Evolutionary conservation across 2,797 vertebrate species (phyloP).

Genomic region (Xenentodon cancila): DNA sequence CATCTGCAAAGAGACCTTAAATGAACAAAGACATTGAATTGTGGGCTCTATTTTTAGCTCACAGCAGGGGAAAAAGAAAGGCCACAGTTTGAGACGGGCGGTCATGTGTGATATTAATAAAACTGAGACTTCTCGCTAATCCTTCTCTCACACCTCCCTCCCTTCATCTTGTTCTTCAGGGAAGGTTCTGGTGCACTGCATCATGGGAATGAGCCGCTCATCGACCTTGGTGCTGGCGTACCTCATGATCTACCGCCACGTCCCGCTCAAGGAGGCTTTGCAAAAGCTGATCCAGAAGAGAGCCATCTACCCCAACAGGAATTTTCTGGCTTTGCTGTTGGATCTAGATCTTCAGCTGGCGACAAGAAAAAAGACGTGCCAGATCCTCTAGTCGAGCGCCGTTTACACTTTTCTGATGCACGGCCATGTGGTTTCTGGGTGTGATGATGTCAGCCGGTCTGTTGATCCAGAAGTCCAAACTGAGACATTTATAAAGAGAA

Average conservation of each 20-base stretch:
- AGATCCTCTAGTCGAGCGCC: conserved; percentile 65
- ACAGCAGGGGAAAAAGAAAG: conserved; percentile 53
- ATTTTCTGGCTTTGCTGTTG: conserved; percentile 85
- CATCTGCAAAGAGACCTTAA: conserved; percentile 68
- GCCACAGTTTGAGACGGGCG: conserved; percentile 66
- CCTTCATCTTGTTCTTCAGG: conserved; percentile 77
- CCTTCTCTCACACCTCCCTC: conserved; percentile 38
- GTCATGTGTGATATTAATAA: conserved; percentile 82
- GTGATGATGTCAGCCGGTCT: not conserved
- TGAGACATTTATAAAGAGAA: conserved; percentile 1
- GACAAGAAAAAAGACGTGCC: conserved; percentile 75
- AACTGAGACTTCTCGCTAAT: conserved; percentile 65
- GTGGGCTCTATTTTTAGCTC: conserved; percentile 75
- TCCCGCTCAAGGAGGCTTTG: conserved; percentile 86
- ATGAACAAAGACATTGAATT: conserved; percentile 74
- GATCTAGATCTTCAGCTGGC: conserved; percentile 83
- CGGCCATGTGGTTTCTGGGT: not conserved
- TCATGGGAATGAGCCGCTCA: conserved; percentile 96
- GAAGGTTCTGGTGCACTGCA: conserved; percentile 96
- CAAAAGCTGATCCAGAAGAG: conserved; percentile 85
- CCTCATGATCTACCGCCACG: conserved; percentile 91
- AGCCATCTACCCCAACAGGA: conserved; percentile 87
- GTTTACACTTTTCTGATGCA: not conserved
- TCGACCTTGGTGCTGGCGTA: conserved; percentile 94
- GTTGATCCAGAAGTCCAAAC: conserved; percentile 15